These are phyloP conservation scores for Enteromius argenteus DNA, from an alignment of 2,797 vertebrate species.

Conservation along the genomic window DNA sequence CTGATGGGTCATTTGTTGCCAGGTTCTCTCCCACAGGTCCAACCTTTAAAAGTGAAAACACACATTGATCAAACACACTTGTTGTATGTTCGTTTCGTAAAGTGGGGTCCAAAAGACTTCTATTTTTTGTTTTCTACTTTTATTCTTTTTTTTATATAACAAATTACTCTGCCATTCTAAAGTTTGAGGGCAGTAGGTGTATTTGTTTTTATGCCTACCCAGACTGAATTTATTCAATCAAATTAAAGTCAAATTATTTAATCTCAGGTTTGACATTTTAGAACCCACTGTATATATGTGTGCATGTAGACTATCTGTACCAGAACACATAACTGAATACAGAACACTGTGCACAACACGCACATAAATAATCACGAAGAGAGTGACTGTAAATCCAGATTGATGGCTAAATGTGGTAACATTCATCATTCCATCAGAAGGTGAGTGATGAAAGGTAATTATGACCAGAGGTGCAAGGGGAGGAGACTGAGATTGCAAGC, in stretches of 20 bases:
- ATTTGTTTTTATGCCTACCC: neutral
- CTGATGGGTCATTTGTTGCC: slow-evolving; percentile 48
- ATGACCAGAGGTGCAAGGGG: slow-evolving; percentile 14
- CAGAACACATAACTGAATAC: neutral
- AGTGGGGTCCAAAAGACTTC: neutral
- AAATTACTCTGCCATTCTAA: neutral
- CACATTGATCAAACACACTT: slow-evolving; percentile 36
- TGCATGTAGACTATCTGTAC: neutral
- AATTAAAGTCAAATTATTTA: neutral
- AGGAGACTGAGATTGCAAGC: slow-evolving; percentile 28
- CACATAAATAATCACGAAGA: neutral
- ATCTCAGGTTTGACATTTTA: slow-evolving; percentile 2
- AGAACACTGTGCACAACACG: neutral
- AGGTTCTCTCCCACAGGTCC: slow-evolving; percentile 31
- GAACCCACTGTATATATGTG: neutral
- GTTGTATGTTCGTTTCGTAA: neutral
- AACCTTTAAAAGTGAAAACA: slow-evolving; percentile 29
- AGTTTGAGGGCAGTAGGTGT: neutral
- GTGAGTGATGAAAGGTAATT: slow-evolving; percentile 41
- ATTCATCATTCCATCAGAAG: slow-evolving; percentile 25
- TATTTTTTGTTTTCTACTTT: neutral
- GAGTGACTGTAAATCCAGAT: neutral
- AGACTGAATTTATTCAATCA: neutral
- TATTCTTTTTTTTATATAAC: neutral
- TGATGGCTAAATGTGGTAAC: neutral